Evolutionary conservation across 2,113 vertebrate species (phyloP).

Genomic region (Osmerus mordax): DNA sequence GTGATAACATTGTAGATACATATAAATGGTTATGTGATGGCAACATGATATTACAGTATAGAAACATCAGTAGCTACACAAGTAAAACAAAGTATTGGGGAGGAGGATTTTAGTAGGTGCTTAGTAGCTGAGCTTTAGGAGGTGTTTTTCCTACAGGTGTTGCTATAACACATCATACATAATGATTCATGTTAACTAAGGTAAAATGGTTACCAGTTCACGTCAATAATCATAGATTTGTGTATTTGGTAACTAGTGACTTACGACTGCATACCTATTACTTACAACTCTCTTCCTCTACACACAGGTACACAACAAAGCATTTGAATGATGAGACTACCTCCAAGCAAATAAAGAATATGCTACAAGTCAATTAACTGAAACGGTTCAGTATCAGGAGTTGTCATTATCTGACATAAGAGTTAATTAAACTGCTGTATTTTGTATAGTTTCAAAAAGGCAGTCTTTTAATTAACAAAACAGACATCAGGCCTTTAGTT

Average conservation of each 20-base stretch:
- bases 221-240: neutral
- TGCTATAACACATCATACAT: too few relatives aligned
- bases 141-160: too few relatives aligned
- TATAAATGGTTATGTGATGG: too few relatives aligned
- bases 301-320: constrained; percentile 94
- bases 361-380: constrained; percentile 77
- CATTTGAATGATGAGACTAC: constrained; percentile 99
- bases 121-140: too few relatives aligned
- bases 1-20: too few relatives aligned
- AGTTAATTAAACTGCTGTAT: neutral
- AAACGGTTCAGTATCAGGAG: neutral
- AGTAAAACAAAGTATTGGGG: too few relatives aligned
- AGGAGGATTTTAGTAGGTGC: too few relatives aligned
- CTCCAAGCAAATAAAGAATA: constrained; percentile 95
- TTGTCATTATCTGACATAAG: neutral
- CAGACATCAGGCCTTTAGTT: neutral
- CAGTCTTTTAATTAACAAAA: neutral
- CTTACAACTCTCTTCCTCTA: neutral
- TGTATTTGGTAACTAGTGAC: neutral
- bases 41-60: neutral
- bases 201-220: neutral
- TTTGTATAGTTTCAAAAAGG: neutral
- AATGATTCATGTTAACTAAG: too few relatives aligned
- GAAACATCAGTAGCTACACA: neutral
- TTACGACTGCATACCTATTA: neutral